Base-by-base conservation (phyloP, 2,888 invertebrate species). In the Loripinus fragilis region DNA sequence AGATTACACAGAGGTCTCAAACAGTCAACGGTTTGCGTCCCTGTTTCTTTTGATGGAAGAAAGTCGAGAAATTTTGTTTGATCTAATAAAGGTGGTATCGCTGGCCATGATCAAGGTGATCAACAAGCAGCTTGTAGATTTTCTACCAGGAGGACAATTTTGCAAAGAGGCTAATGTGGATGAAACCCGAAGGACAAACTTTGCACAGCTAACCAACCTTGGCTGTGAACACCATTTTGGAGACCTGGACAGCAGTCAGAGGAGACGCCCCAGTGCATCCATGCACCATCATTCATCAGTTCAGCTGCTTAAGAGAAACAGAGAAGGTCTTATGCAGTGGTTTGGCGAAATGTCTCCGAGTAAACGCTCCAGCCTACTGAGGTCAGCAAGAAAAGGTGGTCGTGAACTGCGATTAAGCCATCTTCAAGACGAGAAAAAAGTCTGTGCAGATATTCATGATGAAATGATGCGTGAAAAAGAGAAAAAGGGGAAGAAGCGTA, bases 141-240 rank as follows among this genome's bases (percentile, higher is more conserved):
- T 86, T 52, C 60, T 85, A 8, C 68, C 60, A 41, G 80, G 76
- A 55, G 86, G 86, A 0, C 38, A 77, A 33, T 75, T 69, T 55
- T n/a, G 67, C 5, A 25, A 23, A 2, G 15, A 23, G 3, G 65
- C 76, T 28, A n/a, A 41, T 2, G 17, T 25, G 28, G 48, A 48
- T 23, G 74, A 71, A 8, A 2, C 72, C 0, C 20, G 28, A 2
- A 25, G 78, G 0, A 83, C 83, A 42, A 28, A 60, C 3, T 82
- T 76, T 76, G 75, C 71, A 12, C 78, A 74, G 20, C 7, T 71
- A 3, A 81, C 82, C 8, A 87, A 87, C 48, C 66, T 87, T 2
- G 76, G 72, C 2, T 81, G 80, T 68, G 85, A 85, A n/a, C 86
- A 87, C 30, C 84, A 84, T 69, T 87, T 87, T 80, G 84, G 83